Conservation (phyloP, 2,797 vertebrate genomes). For the Thunnus albacares region DNA sequence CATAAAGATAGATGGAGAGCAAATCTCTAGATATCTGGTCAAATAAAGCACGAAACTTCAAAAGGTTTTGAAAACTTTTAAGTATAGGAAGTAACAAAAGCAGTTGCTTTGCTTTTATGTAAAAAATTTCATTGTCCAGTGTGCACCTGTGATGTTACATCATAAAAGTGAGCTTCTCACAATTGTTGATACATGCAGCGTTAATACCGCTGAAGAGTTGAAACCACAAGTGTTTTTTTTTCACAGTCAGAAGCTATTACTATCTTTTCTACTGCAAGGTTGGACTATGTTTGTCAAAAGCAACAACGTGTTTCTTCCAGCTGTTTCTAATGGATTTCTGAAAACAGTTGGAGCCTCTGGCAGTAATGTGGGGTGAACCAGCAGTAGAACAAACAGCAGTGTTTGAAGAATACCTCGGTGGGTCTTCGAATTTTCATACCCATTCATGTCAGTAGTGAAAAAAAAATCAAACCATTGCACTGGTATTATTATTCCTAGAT, state of each 20-base stretch:
- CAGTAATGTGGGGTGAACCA: slow-evolving; percentile 53
- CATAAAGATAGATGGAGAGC: not conserved
- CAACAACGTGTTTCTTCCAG: slow-evolving; percentile 59
- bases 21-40: not conserved
- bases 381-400: slow-evolving; percentile 57
- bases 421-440: slow-evolving; percentile 48
- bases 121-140: slow-evolving; percentile 4
- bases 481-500: slow-evolving; percentile 41
- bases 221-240: slow-evolving; percentile 22
- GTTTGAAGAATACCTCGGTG: slow-evolving; percentile 46
- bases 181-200: slow-evolving; percentile 2
- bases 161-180: slow-evolving; percentile 8
- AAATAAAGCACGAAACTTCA: not conserved
- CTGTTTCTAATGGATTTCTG: slow-evolving; percentile 64
- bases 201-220: slow-evolving; percentile 17
- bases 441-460: slow-evolving; percentile 48
- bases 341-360: slow-evolving; percentile 57
- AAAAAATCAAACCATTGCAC: slow-evolving; percentile 14
- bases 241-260: slow-evolving; percentile 40
- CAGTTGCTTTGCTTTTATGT: slow-evolving; percentile 2
- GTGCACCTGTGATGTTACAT: not conserved
- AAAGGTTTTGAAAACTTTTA: not conserved
- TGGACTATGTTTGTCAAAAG: slow-evolving; percentile 50
- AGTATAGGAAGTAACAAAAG: slow-evolving; percentile 6
- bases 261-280: slow-evolving; percentile 31